Evolutionary conservation across 1,140 invertebrate genomes (phyloP), one percentile per base, ranked within the genome.

Genomic region (Littorina saxatilis): DNA sequence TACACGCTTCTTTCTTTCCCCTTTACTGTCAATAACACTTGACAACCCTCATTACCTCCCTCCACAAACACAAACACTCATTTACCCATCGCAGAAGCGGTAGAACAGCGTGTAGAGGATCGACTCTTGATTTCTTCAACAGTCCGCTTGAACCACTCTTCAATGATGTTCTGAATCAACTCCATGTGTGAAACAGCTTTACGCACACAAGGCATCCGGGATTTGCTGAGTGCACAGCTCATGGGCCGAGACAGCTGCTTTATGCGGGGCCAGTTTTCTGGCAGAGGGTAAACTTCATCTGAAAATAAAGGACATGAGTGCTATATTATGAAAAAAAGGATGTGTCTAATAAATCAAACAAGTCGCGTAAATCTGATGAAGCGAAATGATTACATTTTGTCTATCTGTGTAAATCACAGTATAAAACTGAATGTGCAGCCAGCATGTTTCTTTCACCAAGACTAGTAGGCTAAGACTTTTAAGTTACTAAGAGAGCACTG

Each of bases 181-280:
- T 92, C 89, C 37, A 92, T 79, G 75, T 92, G 90, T 66, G 90
- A 88, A 0, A 89, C 85, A 20, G 91, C 91, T 68, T 92, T 91
- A 37, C 90, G 90, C 32, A 92, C 89, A 85, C 88, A 90, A 76
- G 91, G 88, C n/a, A 83, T 84, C 13, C 85, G 86, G 2, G 84
- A 81, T 5, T 79, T 87, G n/a, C 89, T 87, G 40, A 91, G 63
- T 73, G 89, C 87, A 85, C 89, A 90, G 74, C 90, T 91, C 29
- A 86, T 80, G 20, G 86, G 83, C n/a, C 88, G 68, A 29, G 84
- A 82, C 5, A 91, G 78, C 52, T 88, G 81, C n/a, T 87, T 84
- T 47, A 91, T 87, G 55, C 86, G 87, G 27, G 89, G 89, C 90
- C 89, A 91, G 79, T 90, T 86, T 35, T 87, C 85, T 32, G 90